A percentile compares a stretch with the other conserved stretches of the same genome.
Evolutionary conservation across 2,888 invertebrate species (phyloP).

Genomic region (Callosobruchus maculatus): DNA sequence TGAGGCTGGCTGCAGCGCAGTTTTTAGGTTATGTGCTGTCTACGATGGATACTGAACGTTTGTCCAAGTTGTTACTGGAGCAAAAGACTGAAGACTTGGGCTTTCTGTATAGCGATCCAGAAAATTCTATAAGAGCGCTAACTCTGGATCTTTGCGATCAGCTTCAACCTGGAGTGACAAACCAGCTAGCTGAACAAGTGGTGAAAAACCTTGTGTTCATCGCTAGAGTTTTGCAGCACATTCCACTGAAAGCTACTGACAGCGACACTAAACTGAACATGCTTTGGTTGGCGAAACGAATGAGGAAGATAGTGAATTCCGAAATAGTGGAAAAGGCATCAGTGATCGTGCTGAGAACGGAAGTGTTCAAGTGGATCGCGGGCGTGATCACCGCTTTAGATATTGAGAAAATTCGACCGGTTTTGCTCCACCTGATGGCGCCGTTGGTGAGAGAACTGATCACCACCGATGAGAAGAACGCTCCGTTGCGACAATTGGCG

Average conservation of each 20-base stretch:
- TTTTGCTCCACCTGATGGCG: conserved; percentile 67
- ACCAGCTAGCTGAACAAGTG: conserved; percentile 69
- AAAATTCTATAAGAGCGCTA: conserved; percentile 61
- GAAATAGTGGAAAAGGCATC: conserved; percentile 74
- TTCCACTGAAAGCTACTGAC: conserved; percentile 45
- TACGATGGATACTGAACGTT: conserved; percentile 58
- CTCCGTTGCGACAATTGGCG: conserved; percentile 63
- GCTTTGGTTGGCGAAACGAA: conserved; percentile 69
- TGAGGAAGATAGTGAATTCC: conserved; percentile 71
- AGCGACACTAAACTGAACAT: conserved; percentile 58
- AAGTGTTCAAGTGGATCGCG: conserved; percentile 80
- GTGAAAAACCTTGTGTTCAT: conserved; percentile 38
- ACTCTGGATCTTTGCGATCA: conserved; percentile 74
- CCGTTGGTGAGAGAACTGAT: conserved; percentile 77
- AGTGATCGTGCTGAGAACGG: conserved; percentile 65
- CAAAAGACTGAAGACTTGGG: conserved; percentile 33
- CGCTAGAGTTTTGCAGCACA: conserved; percentile 61
- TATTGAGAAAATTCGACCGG: conserved; percentile 53
- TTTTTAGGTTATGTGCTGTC: conserved; percentile 70
- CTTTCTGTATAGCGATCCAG: conserved; percentile 60
- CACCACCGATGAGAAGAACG: conserved; percentile 65
- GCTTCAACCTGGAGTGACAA: conserved; percentile 61
- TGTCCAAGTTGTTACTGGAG: conserved; percentile 52
- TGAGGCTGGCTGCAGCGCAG: conserved; percentile 73
- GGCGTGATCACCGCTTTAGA: conserved; percentile 67